Evolutionary conservation across 2,113 vertebrate species (phyloP), one percentile per base, ranked within the genome.

Genomic region (Microcebus jonahi): DNA sequence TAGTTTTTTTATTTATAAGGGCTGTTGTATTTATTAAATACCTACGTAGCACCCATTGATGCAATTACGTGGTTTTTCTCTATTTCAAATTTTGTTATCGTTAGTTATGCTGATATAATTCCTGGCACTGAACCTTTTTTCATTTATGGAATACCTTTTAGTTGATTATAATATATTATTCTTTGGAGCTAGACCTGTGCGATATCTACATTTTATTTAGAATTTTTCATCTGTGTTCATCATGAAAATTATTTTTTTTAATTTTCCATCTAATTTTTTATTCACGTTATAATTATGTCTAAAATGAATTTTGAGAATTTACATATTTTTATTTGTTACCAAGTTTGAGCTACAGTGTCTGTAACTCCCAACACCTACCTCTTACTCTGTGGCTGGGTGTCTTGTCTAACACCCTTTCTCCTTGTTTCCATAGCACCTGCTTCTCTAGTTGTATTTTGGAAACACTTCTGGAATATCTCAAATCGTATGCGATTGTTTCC

Each of bases 341-440:
- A 3, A 45, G 12, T 59, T 20, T 42, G 27, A 25, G 17, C 21
- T 45, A 8, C 0, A 1, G 45, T 31, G 1, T 23, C 3, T 23
- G n/a, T 9, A 15, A 20, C 12, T 23, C 63, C 50, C 1, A 7
- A 31, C 10, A 2, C 21, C 36, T 15, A 42, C 20, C 7, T 59
- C 45, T 48, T n/a, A 21, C 11, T 21, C 59, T 13, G 2, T n/a
- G 53, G 31, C 39, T 29, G 12, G 2, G 2, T n/a, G 34, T 73
- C 23, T 39, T 55, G 42, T 8, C 14, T 59, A 8, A 15, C 17
- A 1, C 1, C 3, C 2, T 61, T 59, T 61, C 14, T 1, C 17
- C 17, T 53, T 13, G 13, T 18, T 29, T 81, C 36, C 6, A 7
- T 1, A 25, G 6, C 2, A 3, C 7, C 8, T 14, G 25, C 18